Evolutionary conservation across 2,888 invertebrate species (phyloP), one percentile per base, ranked within the genome.

Genomic region (Plemyria rubiginata): DNA sequence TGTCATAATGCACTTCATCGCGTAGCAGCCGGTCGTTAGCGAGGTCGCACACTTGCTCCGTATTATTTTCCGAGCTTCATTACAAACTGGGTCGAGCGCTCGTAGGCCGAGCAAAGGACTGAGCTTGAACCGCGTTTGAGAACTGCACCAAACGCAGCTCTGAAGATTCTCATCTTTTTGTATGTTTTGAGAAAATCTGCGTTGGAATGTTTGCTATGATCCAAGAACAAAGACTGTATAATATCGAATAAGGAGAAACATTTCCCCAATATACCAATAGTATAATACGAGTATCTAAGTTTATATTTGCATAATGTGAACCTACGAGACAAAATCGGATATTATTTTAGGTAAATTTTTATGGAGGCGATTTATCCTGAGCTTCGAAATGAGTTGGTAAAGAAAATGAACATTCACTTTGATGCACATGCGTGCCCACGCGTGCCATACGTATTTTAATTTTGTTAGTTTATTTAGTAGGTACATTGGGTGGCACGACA

Each of bases 31-130:
- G 69, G 67, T 70, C 68, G 65, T 65, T 66, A 65, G 51, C 67
- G 70, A 71, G 72, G 69, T 68, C 66, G 62, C 64, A 65, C 74
- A 71, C 76, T 79, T 75, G 78, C 74, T 69, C 74, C 71, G 73
- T 74, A 76, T 78, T 79, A 78, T 79, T 80, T 77, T 77, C 74
- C 76, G 73, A 76, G 78, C 78, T 79, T 79, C 79, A 78, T 81
- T 79, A 75, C 70, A 79, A 90, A 86, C 79, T 90, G 69, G 90
- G 90, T 88, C 87, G 84, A 86, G 86, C 70, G 76, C 77, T 78
- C 71, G 76, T 73, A 75, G 80, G 76, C 78, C 65, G 64, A 77
- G 72, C 76, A 77, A 73, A 74, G 72, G 70, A 64, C 72, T 68
- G 64, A n/a, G 43, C 66, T 66, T 29, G 54, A 65, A 61, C 52